phyloP scores from a whole-genome alignment of 2,113 vertebrate genomes.

The Onychorhynchus coronatus region DNA sequence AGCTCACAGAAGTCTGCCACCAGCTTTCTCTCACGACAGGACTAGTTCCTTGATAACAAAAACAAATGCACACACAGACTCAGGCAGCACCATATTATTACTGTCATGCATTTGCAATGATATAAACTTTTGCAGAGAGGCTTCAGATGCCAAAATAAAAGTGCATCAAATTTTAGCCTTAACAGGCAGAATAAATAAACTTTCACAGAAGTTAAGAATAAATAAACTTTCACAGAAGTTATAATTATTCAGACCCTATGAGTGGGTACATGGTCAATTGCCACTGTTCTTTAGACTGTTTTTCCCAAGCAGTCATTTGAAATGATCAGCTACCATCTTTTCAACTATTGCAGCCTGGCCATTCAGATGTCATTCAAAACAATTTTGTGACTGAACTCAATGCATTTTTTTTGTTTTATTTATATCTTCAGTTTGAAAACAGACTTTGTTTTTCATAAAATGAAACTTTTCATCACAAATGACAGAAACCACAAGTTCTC shows the following conservation, averaged over 20 bases:
- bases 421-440: neutral
- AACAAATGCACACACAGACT: neutral
- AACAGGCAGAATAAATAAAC: neutral
- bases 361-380: neutral
- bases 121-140: neutral
- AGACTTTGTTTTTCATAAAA: neutral
- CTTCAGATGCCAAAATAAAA: neutral
- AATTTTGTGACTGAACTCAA: neutral
- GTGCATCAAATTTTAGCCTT: neutral
- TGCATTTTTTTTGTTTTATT: neutral
- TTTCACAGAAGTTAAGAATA: neutral
- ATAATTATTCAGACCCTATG: neutral
- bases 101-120: neutral
- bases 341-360: neutral
- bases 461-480: neutral
- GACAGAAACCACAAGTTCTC: neutral
- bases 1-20: neutral
- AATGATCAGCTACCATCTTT: neutral
- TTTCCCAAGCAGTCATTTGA: neutral
- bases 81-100: neutral
- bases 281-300: neutral
- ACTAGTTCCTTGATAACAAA: neutral
- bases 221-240: neutral
- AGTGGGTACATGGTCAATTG: neutral
- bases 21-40: neutral